Evolutionary conservation across 2,113 vertebrate genomes (phyloP), one percentile per base, ranked within the genome.

Genomic region (Cyprinodon tularosa): DNA sequence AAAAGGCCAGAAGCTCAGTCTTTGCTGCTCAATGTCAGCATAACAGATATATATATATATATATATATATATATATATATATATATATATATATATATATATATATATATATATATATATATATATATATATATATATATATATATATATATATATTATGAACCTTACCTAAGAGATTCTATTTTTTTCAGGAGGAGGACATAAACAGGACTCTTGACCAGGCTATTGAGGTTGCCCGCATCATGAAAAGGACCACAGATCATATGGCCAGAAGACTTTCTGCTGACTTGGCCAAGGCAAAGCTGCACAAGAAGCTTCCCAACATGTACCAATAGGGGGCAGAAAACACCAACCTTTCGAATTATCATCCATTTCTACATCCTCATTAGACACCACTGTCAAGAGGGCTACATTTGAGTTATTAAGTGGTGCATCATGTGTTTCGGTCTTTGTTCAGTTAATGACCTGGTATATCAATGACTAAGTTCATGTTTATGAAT

Each of bases 181-280:
- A 20, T 1, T 44, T 57, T 84, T 76, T 57, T 14, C 38, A 95
- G 93, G 91, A 86, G 82, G 89, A 92, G 93, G 95, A 94, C 48
- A 90, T 98, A 85, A 95, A 72, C 90, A 93, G 70, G 7, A 90
- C 94, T 72, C 86, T 99, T 86, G 96, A 98, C 88, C 92, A 92
- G 69, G 96, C 96, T 44, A 94, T 99, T 61, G 91, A 94, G 78
- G 95, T 95, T 64, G 96, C 96, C 9, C 93, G 86, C 69, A 84
- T 72, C 66, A 90, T 99, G 95, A 97, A 97, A 93, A 93, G 89
- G 92, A 95, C 94, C 29, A 96, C 97, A 0, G 96, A 97, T 82
- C 91, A 79, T 66, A 97, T 99, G 95, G 93, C 96, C 45, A 93
- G 74, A 82, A 91, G 79, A 0, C 91, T 97, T 74, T 94, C 95